Conservation (phyloP, 2,113 vertebrate species). For the Cyphomyrus plagiostoma region DNA sequence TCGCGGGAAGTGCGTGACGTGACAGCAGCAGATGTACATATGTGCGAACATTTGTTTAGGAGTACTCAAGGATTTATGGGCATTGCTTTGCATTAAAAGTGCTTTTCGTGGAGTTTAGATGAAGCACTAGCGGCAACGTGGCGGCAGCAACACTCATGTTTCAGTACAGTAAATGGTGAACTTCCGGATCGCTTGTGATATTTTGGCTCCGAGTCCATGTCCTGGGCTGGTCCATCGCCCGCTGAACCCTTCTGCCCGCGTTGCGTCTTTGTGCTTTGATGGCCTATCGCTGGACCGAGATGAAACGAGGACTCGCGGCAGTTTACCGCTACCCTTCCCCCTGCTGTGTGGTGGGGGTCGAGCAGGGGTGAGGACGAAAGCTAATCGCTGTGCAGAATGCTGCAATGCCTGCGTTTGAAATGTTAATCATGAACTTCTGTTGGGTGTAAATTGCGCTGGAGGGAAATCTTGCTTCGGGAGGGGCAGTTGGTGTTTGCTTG, state of each 20-base stretch:
- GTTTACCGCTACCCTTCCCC: background rate
- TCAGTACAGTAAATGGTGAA: background rate
- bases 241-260: background rate
- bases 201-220: background rate
- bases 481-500: background rate
- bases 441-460: conserved; percentile 4
- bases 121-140: background rate
- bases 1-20: background rate
- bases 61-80: background rate
- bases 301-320: background rate
- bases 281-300: background rate
- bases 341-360: background rate
- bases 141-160: background rate
- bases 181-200: background rate
- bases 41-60: background rate
- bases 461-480: background rate
- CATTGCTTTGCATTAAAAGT: background rate
- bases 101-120: background rate
- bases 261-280: background rate
- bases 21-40: background rate
- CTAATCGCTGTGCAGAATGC: background rate
- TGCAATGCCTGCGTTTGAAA: conserved; percentile 2
- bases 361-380: conserved; percentile 1
- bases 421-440: conserved; percentile 15
- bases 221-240: background rate